phyloP scores from a whole-genome alignment of 2,888 invertebrate genomes.

The Tenodera sinensis region DNA sequence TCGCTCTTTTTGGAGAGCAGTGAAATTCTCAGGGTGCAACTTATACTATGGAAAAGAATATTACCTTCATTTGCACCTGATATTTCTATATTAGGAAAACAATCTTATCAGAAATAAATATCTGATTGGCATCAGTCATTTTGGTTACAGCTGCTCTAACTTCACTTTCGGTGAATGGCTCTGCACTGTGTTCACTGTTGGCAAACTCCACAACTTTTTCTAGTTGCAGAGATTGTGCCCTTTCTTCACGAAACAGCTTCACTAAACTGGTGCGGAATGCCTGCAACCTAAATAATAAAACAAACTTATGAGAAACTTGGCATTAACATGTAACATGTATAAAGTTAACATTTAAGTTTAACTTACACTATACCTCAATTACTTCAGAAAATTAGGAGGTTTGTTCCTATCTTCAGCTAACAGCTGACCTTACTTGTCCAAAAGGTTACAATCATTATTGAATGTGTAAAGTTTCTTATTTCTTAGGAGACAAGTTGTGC shows the following conservation, averaged over 20 bases:
- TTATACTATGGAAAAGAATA: no score
- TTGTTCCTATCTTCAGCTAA: no score
- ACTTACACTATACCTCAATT: no score
- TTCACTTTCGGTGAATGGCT: constrained; percentile 64
- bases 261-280: constrained; percentile 71
- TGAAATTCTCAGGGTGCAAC: no score
- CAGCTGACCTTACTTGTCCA: no score
- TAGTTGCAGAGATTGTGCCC: constrained; percentile 70
- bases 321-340: not conserved
- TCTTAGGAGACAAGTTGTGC: no score
- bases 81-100: constrained; percentile 69
- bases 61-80: not conserved
- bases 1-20: no score
- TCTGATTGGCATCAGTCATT: constrained; percentile 88
- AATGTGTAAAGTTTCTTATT: no score
- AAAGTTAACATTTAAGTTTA: no score
- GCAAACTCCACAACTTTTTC: constrained; percentile 61
- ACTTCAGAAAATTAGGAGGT: no score
- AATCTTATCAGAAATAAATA: constrained; percentile 85
- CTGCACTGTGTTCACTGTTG: constrained; percentile 56
- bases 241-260: constrained; percentile 71
- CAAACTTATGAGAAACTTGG: not conserved
- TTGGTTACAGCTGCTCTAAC: constrained; percentile 70
- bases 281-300: constrained; percentile 48
- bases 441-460: no score